phyloP scores from a whole-genome alignment of 2,113 vertebrate species.

The Anolis carolinensis region DNA sequence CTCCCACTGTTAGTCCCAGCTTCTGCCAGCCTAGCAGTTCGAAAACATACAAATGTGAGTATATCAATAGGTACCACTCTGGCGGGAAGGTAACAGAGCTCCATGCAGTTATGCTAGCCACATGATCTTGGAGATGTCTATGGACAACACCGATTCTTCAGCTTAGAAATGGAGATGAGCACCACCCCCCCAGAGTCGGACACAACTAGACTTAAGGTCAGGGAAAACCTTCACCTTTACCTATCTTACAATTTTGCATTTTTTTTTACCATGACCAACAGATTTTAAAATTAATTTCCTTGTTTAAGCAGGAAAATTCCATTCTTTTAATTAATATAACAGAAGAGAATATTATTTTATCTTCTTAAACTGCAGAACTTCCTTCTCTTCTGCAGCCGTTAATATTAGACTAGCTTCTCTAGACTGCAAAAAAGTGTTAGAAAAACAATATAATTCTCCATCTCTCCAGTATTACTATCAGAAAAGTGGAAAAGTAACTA shows the following conservation, averaged over 20 bases:
- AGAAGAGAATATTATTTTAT: background rate
- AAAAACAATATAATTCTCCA: fast-evolving
- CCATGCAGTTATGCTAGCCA: no score
- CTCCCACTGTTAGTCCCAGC: no score
- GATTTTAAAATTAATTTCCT: background rate
- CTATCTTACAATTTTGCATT: background rate
- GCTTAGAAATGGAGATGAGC: no score
- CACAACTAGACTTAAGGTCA: no score
- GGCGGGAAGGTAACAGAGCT: no score
- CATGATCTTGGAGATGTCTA: no score
- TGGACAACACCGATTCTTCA: no score
- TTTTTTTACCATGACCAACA: fast-evolving
- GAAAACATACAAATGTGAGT: no score
- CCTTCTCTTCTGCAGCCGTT: background rate
- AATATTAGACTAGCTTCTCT: conserved; percentile 13
- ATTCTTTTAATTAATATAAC: conserved; percentile 7
- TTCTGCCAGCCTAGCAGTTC: no score
- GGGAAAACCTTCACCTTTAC: no score
- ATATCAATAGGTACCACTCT: no score
- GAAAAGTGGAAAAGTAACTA: conserved; percentile 12
- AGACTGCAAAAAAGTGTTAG: background rate
- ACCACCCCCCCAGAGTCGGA: no score
- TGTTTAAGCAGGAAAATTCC: background rate
- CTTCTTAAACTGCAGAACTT: background rate
- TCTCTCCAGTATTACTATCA: background rate